Conservation (phyloP, 2,888 invertebrate genomes). For the Eupithecia centaureata region DNA sequence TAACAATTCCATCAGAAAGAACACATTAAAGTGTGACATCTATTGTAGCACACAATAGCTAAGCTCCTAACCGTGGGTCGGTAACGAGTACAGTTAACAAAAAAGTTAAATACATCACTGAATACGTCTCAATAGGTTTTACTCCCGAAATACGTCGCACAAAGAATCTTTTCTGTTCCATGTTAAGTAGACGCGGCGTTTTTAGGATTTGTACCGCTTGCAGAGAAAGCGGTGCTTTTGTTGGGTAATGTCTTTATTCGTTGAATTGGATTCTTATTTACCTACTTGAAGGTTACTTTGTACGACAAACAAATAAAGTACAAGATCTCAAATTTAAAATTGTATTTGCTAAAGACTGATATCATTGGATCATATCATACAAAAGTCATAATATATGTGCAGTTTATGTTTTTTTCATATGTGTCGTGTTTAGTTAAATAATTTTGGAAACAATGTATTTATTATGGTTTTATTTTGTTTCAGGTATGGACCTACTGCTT, state of each 20-base stretch:
- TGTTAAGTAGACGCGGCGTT: slow-evolving; percentile 73
- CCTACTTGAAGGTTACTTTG: slow-evolving; percentile 32
- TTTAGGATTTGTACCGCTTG: slow-evolving; percentile 64
- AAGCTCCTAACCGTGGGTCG: slow-evolving; percentile 28
- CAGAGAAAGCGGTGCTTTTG: slow-evolving; percentile 46
- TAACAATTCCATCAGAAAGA: slow-evolving; percentile 31
- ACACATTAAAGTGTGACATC: slow-evolving; percentile 35
- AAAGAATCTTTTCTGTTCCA: slow-evolving; percentile 77
- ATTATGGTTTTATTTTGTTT: not conserved
- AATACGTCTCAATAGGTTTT: slow-evolving; percentile 75
- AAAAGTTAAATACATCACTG: slow-evolving; percentile 72
- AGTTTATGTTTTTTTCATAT: no score
- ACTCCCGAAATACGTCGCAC: slow-evolving; percentile 72
- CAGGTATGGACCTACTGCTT: not conserved
- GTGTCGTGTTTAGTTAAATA: not conserved
- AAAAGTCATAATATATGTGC: not conserved
- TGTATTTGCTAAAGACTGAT: not conserved
- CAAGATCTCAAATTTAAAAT: not conserved
- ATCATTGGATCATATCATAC: not conserved
- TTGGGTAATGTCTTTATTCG: slow-evolving; percentile 7
- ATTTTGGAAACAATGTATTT: not conserved
- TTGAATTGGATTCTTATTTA: slow-evolving; percentile 17
- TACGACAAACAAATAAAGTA: not conserved
- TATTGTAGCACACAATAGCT: slow-evolving; percentile 35
- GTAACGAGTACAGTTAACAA: slow-evolving; percentile 67